Conservation (phyloP, 2,113 vertebrate genomes). For the Talpa occidentalis region DNA sequence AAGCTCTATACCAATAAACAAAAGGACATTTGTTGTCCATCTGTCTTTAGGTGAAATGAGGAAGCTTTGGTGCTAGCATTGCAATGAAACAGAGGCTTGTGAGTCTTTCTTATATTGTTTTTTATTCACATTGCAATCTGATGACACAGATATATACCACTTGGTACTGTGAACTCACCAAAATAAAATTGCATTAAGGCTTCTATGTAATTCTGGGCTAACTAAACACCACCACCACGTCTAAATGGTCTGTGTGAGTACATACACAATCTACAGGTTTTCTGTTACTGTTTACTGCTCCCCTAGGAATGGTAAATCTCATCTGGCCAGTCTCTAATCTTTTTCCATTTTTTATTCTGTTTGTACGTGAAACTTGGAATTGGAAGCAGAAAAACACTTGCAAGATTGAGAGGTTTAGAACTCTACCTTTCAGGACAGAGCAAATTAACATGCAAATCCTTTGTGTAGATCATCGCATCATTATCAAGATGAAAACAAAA, state of each 20-base stretch:
- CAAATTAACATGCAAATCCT: constrained; percentile 21
- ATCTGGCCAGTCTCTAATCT: constrained; percentile 18
- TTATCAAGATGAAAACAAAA: not conserved
- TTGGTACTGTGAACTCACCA: not conserved
- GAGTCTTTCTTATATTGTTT: not conserved
- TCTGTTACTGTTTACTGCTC: constrained; percentile 17
- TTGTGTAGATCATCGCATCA: not conserved
- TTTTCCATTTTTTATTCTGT: not conserved
- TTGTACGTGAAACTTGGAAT: constrained; percentile 30
- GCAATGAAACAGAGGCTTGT: not conserved
- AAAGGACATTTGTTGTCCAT: constrained; percentile 25
- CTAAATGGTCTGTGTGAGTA: not conserved
- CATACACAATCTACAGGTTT: not conserved
- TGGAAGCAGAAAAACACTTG: constrained; percentile 35
- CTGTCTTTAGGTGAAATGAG: not conserved
- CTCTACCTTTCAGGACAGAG: not conserved
- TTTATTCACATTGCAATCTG: not conserved
- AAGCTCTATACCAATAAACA: not conserved
- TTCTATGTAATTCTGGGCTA: constrained; percentile 1
- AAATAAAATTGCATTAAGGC: not conserved
- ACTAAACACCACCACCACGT: constrained; percentile 31
- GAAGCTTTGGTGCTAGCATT: not conserved
- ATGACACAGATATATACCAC: not conserved
- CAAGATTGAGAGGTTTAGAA: not conserved
- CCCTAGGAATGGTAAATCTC: constrained; percentile 34